A percentile compares a stretch with the other conserved stretches of the same genome.
Evolutionary conservation across 1,140 invertebrate genomes (phyloP).

Genomic region (Micrasema minimum): DNA sequence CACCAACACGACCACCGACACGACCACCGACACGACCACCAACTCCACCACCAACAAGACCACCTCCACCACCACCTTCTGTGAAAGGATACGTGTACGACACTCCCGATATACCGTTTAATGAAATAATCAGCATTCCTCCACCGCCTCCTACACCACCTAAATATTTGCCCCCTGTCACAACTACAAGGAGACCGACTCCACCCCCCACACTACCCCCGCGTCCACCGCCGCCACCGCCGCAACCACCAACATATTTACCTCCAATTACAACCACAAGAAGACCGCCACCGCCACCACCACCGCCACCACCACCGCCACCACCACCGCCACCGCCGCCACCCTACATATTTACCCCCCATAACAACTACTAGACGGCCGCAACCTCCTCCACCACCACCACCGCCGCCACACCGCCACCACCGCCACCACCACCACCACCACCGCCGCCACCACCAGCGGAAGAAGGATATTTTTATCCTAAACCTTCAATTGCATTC

Average conservation of each 20-base stretch:
- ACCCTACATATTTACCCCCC: not conserved
- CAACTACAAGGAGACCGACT: slow-evolving; percentile 20
- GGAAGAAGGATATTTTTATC: slow-evolving; percentile 64
- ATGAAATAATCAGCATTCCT: not conserved
- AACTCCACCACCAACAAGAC: slow-evolving; percentile 10
- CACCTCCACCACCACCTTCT: slow-evolving; percentile 10
- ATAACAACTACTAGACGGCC: not conserved
- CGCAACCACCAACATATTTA: not conserved
- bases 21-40: slow-evolving; percentile 45
- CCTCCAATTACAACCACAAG: not conserved
- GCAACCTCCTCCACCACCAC: slow-evolving; percentile 31
- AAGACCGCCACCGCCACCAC: slow-evolving; percentile 39
- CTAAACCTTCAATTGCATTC: slow-evolving; percentile 61
- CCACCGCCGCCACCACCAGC: slow-evolving; percentile 45
- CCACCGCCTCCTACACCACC: not conserved
- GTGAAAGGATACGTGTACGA: slow-evolving; percentile 23
- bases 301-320: slow-evolving; percentile 21
- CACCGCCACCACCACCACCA: slow-evolving; percentile 37
- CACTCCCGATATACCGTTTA: slow-evolving; percentile 24
- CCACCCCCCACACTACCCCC: not conserved
- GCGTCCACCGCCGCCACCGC: not conserved
- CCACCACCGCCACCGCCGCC: slow-evolving; percentile 46
- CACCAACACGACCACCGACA: slow-evolving; percentile 34
- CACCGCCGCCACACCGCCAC: slow-evolving; percentile 37
- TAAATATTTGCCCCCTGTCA: not conserved